Percentiles rank a stretch among this genome's conserved stretches.
phyloP scores from a whole-genome alignment of 2,888 invertebrate genomes.

The Strigamia maritima region DNA sequence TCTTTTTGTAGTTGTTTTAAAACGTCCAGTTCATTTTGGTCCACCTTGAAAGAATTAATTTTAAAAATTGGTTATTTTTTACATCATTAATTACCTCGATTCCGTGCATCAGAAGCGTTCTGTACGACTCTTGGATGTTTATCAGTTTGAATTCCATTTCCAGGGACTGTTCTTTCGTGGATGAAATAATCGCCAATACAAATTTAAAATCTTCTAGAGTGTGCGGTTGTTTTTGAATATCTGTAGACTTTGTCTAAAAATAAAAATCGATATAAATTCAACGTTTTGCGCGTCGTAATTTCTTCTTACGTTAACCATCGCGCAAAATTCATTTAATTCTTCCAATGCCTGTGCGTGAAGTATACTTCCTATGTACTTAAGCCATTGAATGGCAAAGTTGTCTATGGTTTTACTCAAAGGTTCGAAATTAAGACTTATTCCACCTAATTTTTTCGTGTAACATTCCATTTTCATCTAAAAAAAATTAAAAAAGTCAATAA shows the following conservation, averaged over 20 bases:
- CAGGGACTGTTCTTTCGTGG: slow-evolving; percentile 70
- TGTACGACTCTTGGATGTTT: slow-evolving; percentile 71
- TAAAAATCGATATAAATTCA: slow-evolving; percentile 9
- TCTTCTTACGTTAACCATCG: no score
- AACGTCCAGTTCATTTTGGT: slow-evolving; percentile 49
- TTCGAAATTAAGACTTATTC: slow-evolving; percentile 1
- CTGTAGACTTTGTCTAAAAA: slow-evolving; percentile 58
- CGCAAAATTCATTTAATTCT: slow-evolving; percentile 58
- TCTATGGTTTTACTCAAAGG: slow-evolving; percentile 66
- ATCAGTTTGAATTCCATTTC: slow-evolving; percentile 72
- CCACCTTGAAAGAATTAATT: slow-evolving; percentile 41
- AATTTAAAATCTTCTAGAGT: slow-evolving; percentile 76
- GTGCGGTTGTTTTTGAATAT: slow-evolving; percentile 72
- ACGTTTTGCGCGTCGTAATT: no score
- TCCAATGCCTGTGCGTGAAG: slow-evolving; percentile 50
- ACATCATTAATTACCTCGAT: slow-evolving; percentile 66
- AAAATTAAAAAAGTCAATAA: not conserved
- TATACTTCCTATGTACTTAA: slow-evolving; percentile 66
- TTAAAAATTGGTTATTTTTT: not conserved
- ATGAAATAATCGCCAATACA: slow-evolving; percentile 77
- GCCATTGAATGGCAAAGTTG: slow-evolving; percentile 76
- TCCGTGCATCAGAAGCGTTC: slow-evolving; percentile 67
- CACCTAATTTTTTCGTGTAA: slow-evolving; percentile 22
- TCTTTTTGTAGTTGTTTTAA: slow-evolving; percentile 48
- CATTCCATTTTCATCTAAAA: slow-evolving; percentile 2